Conservation (phyloP, 2,113 vertebrate genomes). For the Nannospalax galili region DNA sequence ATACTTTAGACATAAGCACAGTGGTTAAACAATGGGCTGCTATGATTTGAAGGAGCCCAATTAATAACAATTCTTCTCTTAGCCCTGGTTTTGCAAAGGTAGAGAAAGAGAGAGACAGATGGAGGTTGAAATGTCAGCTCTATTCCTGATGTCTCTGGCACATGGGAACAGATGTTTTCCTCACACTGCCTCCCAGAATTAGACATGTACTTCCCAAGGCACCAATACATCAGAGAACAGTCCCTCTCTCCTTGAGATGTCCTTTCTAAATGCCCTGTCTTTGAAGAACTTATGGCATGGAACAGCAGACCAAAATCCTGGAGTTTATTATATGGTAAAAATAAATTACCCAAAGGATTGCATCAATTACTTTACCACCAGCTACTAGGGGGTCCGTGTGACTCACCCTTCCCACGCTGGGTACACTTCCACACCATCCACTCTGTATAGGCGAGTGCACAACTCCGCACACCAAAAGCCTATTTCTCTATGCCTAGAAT, state of each 20-base stretch:
- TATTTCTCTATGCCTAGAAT: neutral
- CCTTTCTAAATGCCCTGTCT: neutral
- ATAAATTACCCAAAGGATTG: neutral
- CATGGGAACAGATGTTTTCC: neutral
- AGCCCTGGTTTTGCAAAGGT: neutral
- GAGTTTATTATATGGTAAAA: neutral
- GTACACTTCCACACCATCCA: neutral
- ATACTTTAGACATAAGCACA: neutral
- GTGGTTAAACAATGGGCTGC: neutral
- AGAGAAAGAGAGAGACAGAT: neutral
- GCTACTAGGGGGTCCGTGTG: too few species aligned
- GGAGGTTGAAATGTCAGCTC: neutral
- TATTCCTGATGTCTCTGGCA: neutral
- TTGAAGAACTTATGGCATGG: neutral
- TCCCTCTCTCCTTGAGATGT: neutral
- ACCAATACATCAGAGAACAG: neutral
- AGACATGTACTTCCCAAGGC: neutral
- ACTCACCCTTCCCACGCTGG: neutral
- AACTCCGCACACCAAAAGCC: neutral
- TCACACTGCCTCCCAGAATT: neutral
- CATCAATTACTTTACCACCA: neutral
- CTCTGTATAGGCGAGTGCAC: neutral
- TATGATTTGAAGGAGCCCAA: neutral
- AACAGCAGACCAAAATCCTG: neutral
- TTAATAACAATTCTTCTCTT: constrained; percentile 19